Conservation (phyloP, 2,113 vertebrate species). For the mouse (Mus musculus) region DNA sequence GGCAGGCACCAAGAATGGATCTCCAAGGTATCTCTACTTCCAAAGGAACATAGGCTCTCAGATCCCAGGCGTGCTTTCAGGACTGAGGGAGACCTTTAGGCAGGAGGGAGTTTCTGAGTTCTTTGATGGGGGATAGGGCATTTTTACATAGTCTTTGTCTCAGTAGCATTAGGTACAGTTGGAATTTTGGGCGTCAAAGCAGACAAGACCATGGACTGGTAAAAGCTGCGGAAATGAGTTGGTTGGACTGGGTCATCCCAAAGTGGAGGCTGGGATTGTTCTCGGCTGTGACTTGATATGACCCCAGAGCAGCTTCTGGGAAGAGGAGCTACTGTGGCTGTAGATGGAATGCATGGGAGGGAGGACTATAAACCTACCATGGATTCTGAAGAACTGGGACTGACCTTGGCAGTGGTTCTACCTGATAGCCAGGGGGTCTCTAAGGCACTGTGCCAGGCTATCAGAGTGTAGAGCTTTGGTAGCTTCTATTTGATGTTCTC, state of each 20-base stretch:
- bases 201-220: slow-evolving; percentile 42
- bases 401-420: neutral
- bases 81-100: neutral
- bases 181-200: slow-evolving; percentile 27
- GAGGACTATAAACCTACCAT: neutral
- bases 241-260: neutral
- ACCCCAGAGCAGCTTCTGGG: neutral
- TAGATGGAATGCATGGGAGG: neutral
- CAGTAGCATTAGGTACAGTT: neutral
- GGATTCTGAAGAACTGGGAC: neutral
- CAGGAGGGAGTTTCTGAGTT: neutral
- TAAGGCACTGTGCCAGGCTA: neutral
- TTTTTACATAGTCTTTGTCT: slow-evolving; percentile 53
- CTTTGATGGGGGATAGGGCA: neutral
- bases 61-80: neutral
- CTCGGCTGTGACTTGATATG: neutral
- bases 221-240: neutral
- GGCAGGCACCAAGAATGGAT: neutral
- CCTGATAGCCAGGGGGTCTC: neutral
- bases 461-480: neutral
- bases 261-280: neutral
- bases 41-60: neutral
- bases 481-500: neutral
- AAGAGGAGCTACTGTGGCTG: neutral
- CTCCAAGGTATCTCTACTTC: neutral